These are phyloP conservation scores for Tholera decimalis DNA, from an alignment of 2,888 invertebrate genomes.

Conservation along the genomic window DNA sequence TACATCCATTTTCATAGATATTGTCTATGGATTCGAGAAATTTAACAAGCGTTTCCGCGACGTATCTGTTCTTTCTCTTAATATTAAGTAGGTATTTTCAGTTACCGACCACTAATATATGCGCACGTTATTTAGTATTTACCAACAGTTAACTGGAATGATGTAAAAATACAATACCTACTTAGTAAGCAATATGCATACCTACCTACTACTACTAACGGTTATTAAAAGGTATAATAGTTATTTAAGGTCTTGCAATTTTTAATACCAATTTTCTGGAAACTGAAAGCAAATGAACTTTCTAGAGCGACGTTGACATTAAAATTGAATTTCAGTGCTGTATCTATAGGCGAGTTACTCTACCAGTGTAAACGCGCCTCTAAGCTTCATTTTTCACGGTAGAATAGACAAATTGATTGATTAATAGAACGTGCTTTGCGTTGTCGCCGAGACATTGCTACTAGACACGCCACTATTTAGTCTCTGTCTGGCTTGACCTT, in stretches of 20 bases:
- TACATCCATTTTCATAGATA: neutral
- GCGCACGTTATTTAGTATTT: neutral
- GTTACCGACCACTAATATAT: neutral
- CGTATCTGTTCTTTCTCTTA: neutral
- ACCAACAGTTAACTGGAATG: neutral
- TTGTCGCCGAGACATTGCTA: neutral
- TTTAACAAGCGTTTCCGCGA: neutral
- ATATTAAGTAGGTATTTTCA: no score
- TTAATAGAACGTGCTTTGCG: slow-evolving; percentile 23
- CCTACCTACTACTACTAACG: neutral
- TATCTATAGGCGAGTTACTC: neutral
- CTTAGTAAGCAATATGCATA: neutral
- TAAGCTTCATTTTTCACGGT: neutral
- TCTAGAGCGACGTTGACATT: neutral
- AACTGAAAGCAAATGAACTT: neutral
- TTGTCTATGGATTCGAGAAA: neutral
- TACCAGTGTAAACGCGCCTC: neutral
- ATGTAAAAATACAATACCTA: no score
- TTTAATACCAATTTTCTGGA: neutral
- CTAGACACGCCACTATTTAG: no score
- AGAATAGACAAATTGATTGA: slow-evolving; percentile 37
- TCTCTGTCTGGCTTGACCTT: no score
- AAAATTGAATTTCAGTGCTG: neutral
- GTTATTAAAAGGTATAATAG: no score
- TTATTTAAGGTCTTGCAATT: neutral